Base-by-base conservation (phyloP, 2,113 vertebrate genomes). In the Sturnira hondurensis region DNA sequence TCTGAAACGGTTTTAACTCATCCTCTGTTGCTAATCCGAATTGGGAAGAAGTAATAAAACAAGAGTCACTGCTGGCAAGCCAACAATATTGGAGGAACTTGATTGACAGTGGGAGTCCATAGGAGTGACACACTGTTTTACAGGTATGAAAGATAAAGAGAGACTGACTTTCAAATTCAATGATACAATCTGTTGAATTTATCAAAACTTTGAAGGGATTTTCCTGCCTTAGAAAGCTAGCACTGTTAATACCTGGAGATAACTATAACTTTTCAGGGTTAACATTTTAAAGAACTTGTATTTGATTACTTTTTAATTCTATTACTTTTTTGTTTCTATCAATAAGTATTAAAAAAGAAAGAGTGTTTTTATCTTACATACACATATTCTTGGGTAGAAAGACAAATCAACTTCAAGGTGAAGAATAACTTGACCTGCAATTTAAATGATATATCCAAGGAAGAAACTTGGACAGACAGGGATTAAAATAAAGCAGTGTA, bases 161-260 rank as follows among this genome's bases (percentile, higher is more conserved):
- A 89, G 16, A 80, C 36, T 41, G 61, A 81, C 26, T 83, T 95
- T 80, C 73, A 81, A 52, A 87, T 92, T 81, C 47, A 45, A 6
- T 67, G 86, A 67, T 41, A 87, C 19, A 63, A 96, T n/a, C 31
- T 86, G 70, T 43, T 86, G 77, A 91, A 65, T 92, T 47, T 91
- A 8, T 20, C 22, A 1, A 16, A 56, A 86, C 61, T 86, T 65
- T 2, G 33, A 38, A 65, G 28, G 2, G 7, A 83, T 65, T 91
- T 78, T 78, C 11, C 2, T 95, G 71, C 28, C 71, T 58, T 22
- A 90, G 19, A 86, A 91, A 86, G 71, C 19, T 20, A 83, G 22
- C 28, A 38, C 45, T 83, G 91, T 84, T 76, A 93, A 85, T 82
- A 86, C 1, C 26, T 86, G n/a, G 26, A 74, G 50, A 91, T 89